Base-by-base conservation (phyloP, 2,888 invertebrate genomes). In the Buathra laborator region DNA sequence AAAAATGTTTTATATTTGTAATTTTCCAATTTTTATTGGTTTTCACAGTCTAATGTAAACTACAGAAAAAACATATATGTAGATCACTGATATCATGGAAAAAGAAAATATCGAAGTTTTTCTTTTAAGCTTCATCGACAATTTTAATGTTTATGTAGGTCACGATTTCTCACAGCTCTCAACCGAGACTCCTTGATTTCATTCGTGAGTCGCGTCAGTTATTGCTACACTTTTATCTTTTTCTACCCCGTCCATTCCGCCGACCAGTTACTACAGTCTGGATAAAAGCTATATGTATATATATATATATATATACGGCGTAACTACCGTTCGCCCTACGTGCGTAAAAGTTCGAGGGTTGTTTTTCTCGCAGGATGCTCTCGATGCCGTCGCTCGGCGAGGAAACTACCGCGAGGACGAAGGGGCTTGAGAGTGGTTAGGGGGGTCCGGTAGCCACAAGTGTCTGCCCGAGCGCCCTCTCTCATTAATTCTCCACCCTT, bases 401-500 rank as follows among this genome's bases (percentile, higher is more conserved):
- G 75, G 64, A 37, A 37, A 64, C 32, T 37, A 32, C 37, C 32
- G 32, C 37, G 53, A 59, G 46, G 16, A 64, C 66, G 71, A 74
- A 46, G 62, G 53, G 81, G 83, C 37, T 79, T 44, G 81, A 37
- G 88, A 90, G 83, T 81, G 64, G 87, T 86, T 68, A 56, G 89
- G 92, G 91, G 92, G 89, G 92, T 92, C 90, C 91, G 93, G 92
- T 94, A 94, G 93, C 94, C 93, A 94, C 93, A 94, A 94, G 93
- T 94, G 93, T 93, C 93, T 93, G 93, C 92, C 91, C 90, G 91
- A 90, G 93, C 93, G 92, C 92, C 93, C 92, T 93, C 93, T 92
- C 93, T 94, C 93, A 94, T 93, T 94, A 93, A 93, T 94, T 93
- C 93, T 93, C 93, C 92, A 93, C 93, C 93, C 93, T 93, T 93